A percentile compares a stretch with the other conserved stretches of the same genome.
phyloP scores from a whole-genome alignment of 2,113 vertebrate species.

The Globicephala melas region DNA sequence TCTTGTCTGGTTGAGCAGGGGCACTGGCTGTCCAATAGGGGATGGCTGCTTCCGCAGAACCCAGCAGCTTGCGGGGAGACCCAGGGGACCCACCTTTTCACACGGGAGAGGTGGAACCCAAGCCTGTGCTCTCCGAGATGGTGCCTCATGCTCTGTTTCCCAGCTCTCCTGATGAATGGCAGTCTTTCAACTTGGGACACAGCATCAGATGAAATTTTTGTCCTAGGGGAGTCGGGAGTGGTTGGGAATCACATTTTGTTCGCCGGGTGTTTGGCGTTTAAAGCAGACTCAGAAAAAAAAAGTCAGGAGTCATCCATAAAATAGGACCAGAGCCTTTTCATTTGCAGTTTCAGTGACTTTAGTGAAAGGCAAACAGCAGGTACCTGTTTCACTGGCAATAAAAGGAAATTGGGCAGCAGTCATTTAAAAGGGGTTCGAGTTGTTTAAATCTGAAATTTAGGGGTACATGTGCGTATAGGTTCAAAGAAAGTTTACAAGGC shows the following conservation, averaged over 20 bases:
- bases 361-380: slow-evolving; percentile 63
- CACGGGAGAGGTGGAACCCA: background rate
- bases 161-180: background rate
- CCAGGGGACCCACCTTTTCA: background rate
- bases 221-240: background rate
- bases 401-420: slow-evolving; percentile 61
- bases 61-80: background rate
- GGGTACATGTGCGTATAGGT: background rate
- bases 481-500: slow-evolving; percentile 54
- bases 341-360: slow-evolving; percentile 60
- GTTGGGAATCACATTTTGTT: slow-evolving; percentile 30
- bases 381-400: slow-evolving; percentile 68
- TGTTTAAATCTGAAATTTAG: slow-evolving; percentile 65
- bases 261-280: slow-evolving; percentile 63
- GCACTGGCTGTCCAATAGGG: background rate
- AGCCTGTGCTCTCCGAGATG: background rate
- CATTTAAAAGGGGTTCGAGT: slow-evolving; percentile 60
- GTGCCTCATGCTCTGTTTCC: background rate
- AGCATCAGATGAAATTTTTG: background rate
- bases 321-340: slow-evolving; percentile 57
- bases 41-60: slow-evolving; percentile 1
- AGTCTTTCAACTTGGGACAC: slow-evolving; percentile 27
- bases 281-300: background rate
- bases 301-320: slow-evolving; percentile 52
- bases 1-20: background rate